Conservation (phyloP, 2,113 vertebrate species). For the Motacilla tschutschensis region DNA sequence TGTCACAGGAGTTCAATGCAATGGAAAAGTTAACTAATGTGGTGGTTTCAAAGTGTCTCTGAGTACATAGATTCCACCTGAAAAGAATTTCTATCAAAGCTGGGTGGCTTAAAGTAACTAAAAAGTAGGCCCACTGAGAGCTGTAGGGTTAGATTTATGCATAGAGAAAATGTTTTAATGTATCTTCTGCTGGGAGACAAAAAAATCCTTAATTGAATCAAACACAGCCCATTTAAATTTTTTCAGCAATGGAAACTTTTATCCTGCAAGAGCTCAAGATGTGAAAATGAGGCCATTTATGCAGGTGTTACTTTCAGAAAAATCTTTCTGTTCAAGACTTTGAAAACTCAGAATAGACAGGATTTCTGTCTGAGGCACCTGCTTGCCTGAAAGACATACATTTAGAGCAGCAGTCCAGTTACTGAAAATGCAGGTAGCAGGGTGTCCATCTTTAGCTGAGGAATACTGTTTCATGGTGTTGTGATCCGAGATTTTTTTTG, state of each 20-base stretch:
- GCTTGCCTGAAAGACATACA: not conserved
- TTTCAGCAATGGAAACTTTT: not conserved
- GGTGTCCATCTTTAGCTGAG: not conserved
- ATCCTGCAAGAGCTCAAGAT: not conserved
- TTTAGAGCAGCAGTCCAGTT: not conserved
- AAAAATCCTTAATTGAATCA: not conserved
- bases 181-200: not conserved
- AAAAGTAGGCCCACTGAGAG: not conserved
- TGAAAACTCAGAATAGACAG: not conserved
- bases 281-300: not conserved
- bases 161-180: not conserved
- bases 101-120: not conserved
- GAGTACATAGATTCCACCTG: not conserved
- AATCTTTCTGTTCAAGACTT: not conserved
- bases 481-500: not conserved
- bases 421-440: not conserved
- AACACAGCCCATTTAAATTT: not conserved
- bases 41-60: not conserved
- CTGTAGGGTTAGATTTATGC: not conserved
- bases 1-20: not conserved
- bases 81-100: too few relatives aligned
- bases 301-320: not conserved
- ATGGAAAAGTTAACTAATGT: not conserved
- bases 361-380: not conserved
- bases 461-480: not conserved